These are phyloP conservation scores for Creontiades dilutus DNA, from an alignment of 2,888 invertebrate genomes.

Conservation along the genomic window DNA sequence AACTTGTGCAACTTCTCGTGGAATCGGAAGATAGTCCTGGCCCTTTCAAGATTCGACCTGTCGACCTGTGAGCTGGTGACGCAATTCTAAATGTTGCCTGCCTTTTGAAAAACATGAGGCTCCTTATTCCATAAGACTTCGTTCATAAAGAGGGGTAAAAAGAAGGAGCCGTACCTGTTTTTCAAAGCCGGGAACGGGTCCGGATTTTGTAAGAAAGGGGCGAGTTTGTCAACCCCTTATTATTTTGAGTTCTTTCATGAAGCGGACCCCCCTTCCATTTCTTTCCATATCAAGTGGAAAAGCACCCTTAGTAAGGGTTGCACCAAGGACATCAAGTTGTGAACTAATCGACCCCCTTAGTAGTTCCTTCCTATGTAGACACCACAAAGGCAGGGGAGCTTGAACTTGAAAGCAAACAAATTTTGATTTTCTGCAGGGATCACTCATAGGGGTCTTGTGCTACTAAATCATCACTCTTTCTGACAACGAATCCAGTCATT, in stretches of 20 bases:
- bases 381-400: not conserved
- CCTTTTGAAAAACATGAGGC: conserved; percentile 64
- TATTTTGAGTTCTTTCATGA: conserved; percentile 32
- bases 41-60: conserved; percentile 55
- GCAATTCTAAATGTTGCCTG: conserved; percentile 59
- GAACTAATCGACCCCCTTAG: conserved; percentile 47
- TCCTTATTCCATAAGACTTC: conserved; percentile 37
- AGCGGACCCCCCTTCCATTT: not conserved
- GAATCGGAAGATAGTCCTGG: conserved; percentile 17
- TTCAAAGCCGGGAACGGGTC: not conserved
- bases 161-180: conserved; percentile 53
- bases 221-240: conserved; percentile 51
- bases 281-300: conserved; percentile 49
- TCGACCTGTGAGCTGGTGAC: conserved; percentile 47
- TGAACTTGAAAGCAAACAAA: conserved; percentile 1
- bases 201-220: conserved; percentile 51
- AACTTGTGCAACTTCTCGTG: conserved; percentile 59
- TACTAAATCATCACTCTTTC: too few relatives aligned
- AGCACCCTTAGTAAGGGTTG: not conserved
- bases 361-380: not conserved
- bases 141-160: not conserved
- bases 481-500: too few relatives aligned
- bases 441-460: too few relatives aligned
- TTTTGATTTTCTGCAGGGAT: not conserved
- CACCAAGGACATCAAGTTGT: conserved; percentile 51